A percentile compares a stretch with the other conserved stretches of the same genome.
These are phyloP conservation scores for Drosophila mayri DNA, from an alignment of 1,140 invertebrate species.

Conservation along the genomic window DNA sequence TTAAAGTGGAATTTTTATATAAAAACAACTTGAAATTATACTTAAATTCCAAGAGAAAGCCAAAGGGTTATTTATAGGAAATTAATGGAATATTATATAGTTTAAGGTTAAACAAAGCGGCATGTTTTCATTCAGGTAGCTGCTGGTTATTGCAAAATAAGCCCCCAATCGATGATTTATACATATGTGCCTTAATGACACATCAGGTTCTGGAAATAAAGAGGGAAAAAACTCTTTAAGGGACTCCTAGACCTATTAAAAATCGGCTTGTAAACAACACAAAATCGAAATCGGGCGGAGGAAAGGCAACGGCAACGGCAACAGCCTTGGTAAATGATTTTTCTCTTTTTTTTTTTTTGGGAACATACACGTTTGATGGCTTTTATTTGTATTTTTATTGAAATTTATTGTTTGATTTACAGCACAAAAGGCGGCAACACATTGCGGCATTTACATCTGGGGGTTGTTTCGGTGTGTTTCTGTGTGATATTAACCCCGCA, in stretches of 20 bases:
- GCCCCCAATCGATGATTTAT: background rate
- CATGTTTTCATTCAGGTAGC: background rate
- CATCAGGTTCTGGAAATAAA: background rate
- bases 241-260: slow-evolving; percentile 26
- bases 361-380: slow-evolving; percentile 44
- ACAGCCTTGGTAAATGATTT: slow-evolving; percentile 31
- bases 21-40: background rate
- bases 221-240: background rate
- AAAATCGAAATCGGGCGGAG: background rate
- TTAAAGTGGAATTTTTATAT: background rate
- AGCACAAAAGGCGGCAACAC: slow-evolving; percentile 19
- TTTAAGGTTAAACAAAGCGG: background rate
- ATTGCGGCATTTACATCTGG: slow-evolving; percentile 38
- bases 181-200: background rate
- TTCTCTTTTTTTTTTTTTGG: slow-evolving; percentile 5
- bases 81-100: background rate
- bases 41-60: background rate
- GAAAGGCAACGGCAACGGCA: background rate
- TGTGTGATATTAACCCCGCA: slow-evolving; percentile 1
- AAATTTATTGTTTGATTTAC: slow-evolving; percentile 76
- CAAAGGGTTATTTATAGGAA: accelerated
- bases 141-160: background rate
- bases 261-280: slow-evolving; percentile 36
- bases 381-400: slow-evolving; percentile 73
- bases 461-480: slow-evolving; percentile 22